Percentiles rank a stretch among this genome's conserved stretches.
These are phyloP conservation scores for Bombus polaris DNA, from an alignment of 1,140 invertebrate species.

Conservation along the genomic window DNA sequence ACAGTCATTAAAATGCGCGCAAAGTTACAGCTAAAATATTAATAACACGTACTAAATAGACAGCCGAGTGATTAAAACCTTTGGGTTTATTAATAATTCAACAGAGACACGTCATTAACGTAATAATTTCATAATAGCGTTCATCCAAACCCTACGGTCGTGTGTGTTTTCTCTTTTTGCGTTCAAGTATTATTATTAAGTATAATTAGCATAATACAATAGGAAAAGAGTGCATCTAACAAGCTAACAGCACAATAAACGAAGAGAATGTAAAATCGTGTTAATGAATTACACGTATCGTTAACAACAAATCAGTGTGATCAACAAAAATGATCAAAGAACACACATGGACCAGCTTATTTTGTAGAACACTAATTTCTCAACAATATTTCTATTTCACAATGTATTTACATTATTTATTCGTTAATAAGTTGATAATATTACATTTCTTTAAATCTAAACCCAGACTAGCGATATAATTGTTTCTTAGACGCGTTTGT, in stretches of 20 bases:
- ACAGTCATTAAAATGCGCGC: not conserved
- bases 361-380: no score
- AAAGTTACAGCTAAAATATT: not conserved
- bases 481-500: no score
- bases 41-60: not conserved
- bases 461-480: no score
- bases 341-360: no score
- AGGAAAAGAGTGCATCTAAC: not conserved
- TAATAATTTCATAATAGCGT: not conserved
- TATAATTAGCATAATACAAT: not conserved
- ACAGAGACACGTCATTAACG: not conserved
- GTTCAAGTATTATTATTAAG: not conserved
- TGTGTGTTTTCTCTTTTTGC: not conserved
- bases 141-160: no score
- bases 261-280: not conserved
- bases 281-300: no score
- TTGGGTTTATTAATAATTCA: constrained; percentile 6
- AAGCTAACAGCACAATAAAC: not conserved
- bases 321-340: no score
- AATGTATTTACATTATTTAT: no score
- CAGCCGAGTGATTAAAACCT: not conserved
- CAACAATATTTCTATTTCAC: no score
- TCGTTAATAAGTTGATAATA: no score
- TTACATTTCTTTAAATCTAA: no score
- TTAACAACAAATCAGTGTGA: no score